Base-by-base conservation (phyloP, 35 echinoderm and acorn worm species). In the Chiridota heheva region DNA sequence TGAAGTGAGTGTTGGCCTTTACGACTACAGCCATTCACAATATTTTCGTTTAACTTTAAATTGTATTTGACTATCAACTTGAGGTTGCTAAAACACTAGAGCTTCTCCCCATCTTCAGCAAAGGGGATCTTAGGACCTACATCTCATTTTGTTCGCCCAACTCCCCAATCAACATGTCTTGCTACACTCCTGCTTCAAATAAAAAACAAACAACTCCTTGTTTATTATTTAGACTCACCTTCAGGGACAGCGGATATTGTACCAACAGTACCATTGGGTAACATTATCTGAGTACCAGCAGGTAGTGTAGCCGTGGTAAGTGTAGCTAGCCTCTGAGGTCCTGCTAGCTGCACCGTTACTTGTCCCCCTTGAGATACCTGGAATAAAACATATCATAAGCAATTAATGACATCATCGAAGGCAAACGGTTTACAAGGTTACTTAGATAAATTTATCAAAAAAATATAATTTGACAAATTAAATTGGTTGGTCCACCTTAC, bases 211-310 rank as follows among this genome's bases (percentile, higher is more conserved):
- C n/a, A n/a, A n/a, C n/a, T n/a, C n/a, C n/a, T n/a, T n/a, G n/a
- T n/a, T n/a, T n/a, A n/a, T n/a, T n/a, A n/a, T n/a, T n/a, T n/a
- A n/a, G n/a, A n/a, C 1, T 13, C 60, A 24, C 91, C 91, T 79
- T 89, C 86, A 30, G 76, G 61, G 4, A 95, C 63, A 7, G 57
- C 81, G 37, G 72, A 77, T 27, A 88, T 78, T 22, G 91, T 89
- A 1, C 80, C 80, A 20, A 82, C 61, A 1, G 87, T 77, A 62
- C 82, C 86, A 40, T 81, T 80, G 22, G 94, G 85, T 3, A 97
- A 60, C 80, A 97, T 87, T 25, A 97, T 78, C 31, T 97, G 94
- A 12, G 86, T 84, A 0, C 93, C 93, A 36, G 86, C 94, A 7
- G 94, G 37, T 13, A 97, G 58, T 0, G 90, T 87, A 31, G 90